These are phyloP conservation scores for Dicrurus megarhynchus DNA, from an alignment of 2,113 vertebrate genomes.

Conservation along the genomic window DNA sequence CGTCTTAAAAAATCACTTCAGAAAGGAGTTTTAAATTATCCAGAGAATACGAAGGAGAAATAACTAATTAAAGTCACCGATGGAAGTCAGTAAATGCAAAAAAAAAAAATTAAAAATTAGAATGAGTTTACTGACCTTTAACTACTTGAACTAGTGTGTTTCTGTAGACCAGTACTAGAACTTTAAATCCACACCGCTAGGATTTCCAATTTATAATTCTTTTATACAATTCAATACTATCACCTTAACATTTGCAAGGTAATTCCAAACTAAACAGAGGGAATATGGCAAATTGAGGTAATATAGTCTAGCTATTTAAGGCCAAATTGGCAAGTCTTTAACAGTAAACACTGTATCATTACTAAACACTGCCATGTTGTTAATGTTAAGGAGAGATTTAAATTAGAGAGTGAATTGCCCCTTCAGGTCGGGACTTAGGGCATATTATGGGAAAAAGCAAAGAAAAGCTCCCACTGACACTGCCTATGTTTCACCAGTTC, in stretches of 20 bases:
- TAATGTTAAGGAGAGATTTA: conserved; percentile 35
- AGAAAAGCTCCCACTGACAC: not conserved
- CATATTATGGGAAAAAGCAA: not conserved
- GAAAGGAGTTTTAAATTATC: not conserved
- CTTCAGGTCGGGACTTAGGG: not conserved
- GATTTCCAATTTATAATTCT: not conserved
- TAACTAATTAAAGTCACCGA: not conserved
- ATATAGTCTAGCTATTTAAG: conserved; percentile 32
- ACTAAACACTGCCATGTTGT: conserved; percentile 36
- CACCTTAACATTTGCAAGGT: conserved; percentile 17
- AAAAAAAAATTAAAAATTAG: not conserved
- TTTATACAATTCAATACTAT: not conserved
- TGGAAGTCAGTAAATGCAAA: not conserved
- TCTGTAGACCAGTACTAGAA: not conserved
- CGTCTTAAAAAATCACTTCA: not conserved
- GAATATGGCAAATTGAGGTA: conserved; percentile 38
- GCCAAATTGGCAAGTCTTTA: conserved; percentile 41
- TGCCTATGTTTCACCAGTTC: not conserved
- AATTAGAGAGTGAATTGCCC: conserved; percentile 4
- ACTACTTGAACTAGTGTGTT: not conserved
- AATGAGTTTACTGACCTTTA: not conserved
- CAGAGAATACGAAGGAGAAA: not conserved
- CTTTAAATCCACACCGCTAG: not conserved
- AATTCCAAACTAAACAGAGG: conserved; percentile 53
- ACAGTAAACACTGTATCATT: conserved; percentile 26